Percentiles rank a stretch among this genome's conserved stretches.
Evolutionary conservation across 2,888 invertebrate species (phyloP).

Genomic region (Aproaerema taeniolella): DNA sequence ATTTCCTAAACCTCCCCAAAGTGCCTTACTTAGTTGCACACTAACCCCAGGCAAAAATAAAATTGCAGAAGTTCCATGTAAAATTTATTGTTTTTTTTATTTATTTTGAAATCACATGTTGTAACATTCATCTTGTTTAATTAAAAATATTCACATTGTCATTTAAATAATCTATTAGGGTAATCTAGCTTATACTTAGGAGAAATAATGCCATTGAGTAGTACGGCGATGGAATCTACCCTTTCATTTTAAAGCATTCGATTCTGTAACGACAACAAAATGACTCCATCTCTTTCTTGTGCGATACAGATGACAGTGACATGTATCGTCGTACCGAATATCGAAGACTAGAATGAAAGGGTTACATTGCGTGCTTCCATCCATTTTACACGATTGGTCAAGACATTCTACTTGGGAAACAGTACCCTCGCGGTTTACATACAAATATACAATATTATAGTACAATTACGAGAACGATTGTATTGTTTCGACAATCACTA

Average conservation of each 20-base stretch:
- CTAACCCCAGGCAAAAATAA: neutral
- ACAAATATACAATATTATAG: constrained; percentile 74
- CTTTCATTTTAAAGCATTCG: no score
- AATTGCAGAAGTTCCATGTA: constrained; percentile 52
- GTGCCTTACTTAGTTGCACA: no score
- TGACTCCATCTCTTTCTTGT: no score
- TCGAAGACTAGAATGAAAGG: no score
- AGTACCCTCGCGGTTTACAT: constrained; percentile 61
- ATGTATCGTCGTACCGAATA: no score
- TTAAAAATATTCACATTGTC: constrained; percentile 83
- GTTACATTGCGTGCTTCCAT: no score
- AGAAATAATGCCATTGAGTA: constrained; percentile 76
- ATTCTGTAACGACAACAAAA: no score
- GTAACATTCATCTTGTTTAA: constrained; percentile 80
- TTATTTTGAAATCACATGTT: constrained; percentile 80
- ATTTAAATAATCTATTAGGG: constrained; percentile 80
- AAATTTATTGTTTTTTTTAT: constrained; percentile 79
- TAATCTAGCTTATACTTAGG: constrained; percentile 74
- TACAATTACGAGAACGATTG: constrained; percentile 66
- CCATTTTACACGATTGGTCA: constrained; percentile 70
- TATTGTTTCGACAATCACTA: constrained; percentile 65
- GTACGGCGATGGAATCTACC: constrained; percentile 52
- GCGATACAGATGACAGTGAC: no score
- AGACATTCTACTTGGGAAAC: constrained; percentile 65
- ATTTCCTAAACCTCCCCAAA: no score